Evolutionary conservation across 1,140 invertebrate genomes (phyloP), one percentile per base, ranked within the genome.

Genomic region (Meloidogyne floridensis): DNA sequence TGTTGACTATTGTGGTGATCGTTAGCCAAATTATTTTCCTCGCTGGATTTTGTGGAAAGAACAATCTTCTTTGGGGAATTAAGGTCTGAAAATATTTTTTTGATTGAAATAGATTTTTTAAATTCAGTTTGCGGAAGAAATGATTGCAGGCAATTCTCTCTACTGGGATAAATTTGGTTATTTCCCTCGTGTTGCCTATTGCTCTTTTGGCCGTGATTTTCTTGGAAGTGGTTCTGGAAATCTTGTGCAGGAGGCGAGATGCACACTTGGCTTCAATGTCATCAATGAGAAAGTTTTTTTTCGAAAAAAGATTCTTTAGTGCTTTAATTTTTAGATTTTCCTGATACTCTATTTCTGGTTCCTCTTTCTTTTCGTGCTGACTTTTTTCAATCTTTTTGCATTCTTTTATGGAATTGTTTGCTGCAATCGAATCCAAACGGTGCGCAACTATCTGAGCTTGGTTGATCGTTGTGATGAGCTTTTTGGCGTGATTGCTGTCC

Each of bases 211-310:
- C 0, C 77, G 77, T 70, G 77, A 78, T 71, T 78, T 78, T 43
- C 77, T 78, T 5, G 77, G 77, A 32, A 65, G 72, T 15, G 3
- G n/a, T 20, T n/a, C 72, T 18, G 75, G 54, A 53, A 47, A 65
- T 65, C 32, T 76, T 10, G 42, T 70, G 5, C 53, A 78, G 11
- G 54, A 78, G 59, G 65, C 65, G n/a, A 65, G 77, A 9, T 78
- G 77, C 72, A 70, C 65, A 2, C 47, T 78, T 15, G 54, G 54
- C 15, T 51, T 78, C 11, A 78, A 78, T n/a, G 69, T 78, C 43
- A 47, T 78, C n/a, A 78, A 78, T n/a, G 77, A 78, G 54, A 78
- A 78, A 56, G 77, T 78, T 72, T 71, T n/a, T 71, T n/a, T 20
- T 20, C 20, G 20, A 0, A 20, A 20, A 20, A 20, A 82, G 2